Evolutionary conservation across 2,888 invertebrate species (phyloP), one percentile per base, ranked within the genome.

Genomic region (Glaucopsyche alexis): DNA sequence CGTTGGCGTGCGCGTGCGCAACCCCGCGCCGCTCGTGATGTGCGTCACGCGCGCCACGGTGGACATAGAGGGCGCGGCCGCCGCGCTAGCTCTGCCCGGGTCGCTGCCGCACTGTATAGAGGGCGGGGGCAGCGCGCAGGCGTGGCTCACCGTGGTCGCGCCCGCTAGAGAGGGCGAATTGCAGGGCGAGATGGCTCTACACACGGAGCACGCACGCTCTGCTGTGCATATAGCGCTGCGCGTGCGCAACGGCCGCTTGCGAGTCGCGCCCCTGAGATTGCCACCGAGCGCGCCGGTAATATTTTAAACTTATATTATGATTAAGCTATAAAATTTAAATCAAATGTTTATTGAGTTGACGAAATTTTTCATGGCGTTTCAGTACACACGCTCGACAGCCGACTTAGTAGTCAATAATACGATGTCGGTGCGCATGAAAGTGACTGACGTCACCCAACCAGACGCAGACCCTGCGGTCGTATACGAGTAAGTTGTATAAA

Each of bases 351-450:
- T 40, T 19, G 64, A 74, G 16, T 29, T 71, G 50, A 49, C 29
- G 2, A 29, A 42, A 2, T 45, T n/a, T 40, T 16, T 65, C 38
- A 71, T 74, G 40, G 60, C 74, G 72, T 75, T 73, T 70, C 83
- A 87, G 86, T 87, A 84, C 82, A 83, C 83, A 77, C 76, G 80
- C 78, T 77, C 93, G 71, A 82, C 96, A 77, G 97, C 96, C 80
- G 95, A 96, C 79, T 91, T 99, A 75, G 95, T 95, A 83, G 94
- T 98, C 76, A 95, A 96, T 82, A 98, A 97, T 80, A 95, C 96
- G 7, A 98, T 98, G 91, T 91, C 95, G 78, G 95, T 96, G 81
- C 94, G 95, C 71, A 97, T 99, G 96, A 95, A 95, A 77, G 95
- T 98, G 67, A 94, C 94, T 73, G 88, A 94, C 76, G 94, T 97